Evolutionary conservation across 2,888 invertebrate genomes (phyloP).

Genomic region (Acronicta psi): DNA sequence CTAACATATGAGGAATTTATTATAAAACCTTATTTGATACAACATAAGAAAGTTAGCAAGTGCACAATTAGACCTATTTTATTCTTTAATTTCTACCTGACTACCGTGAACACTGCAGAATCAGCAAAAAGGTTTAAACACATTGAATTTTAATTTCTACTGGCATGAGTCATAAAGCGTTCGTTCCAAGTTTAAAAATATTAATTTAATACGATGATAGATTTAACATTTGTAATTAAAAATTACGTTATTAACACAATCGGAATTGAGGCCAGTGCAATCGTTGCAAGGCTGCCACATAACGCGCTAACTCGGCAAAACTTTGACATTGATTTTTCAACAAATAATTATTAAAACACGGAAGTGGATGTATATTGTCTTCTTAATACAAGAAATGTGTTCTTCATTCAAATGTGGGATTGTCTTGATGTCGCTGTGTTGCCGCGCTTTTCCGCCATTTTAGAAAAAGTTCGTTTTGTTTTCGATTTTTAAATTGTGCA

Average conservation of each 20-base stretch:
- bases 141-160: not conserved
- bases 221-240: conserved; percentile 30
- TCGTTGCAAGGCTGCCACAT: conserved; percentile 36
- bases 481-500: conserved; percentile 34
- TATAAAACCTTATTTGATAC: too few relatives aligned
- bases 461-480: conserved; percentile 9
- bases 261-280: conserved; percentile 62
- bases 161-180: conserved; percentile 21
- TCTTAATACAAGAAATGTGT: conserved; percentile 49
- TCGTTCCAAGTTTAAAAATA: conserved; percentile 13
- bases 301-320: conserved; percentile 63
- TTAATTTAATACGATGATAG: conserved; percentile 25
- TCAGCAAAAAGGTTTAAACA: conserved; percentile 4
- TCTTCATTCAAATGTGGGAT: conserved; percentile 52
- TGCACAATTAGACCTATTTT: not conserved
- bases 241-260: conserved; percentile 58
- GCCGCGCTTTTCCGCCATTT: conserved; percentile 68
- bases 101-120: not conserved
- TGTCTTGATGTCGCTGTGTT: conserved; percentile 53
- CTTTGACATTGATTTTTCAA: conserved; percentile 73
- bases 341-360: conserved; percentile 71
- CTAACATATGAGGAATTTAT: not conserved
- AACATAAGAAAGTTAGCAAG: not conserved
- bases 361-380: conserved; percentile 57
- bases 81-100: not conserved